Conservation (phyloP, 1,140 invertebrate species). For the Anastrepha obliqua region DNA sequence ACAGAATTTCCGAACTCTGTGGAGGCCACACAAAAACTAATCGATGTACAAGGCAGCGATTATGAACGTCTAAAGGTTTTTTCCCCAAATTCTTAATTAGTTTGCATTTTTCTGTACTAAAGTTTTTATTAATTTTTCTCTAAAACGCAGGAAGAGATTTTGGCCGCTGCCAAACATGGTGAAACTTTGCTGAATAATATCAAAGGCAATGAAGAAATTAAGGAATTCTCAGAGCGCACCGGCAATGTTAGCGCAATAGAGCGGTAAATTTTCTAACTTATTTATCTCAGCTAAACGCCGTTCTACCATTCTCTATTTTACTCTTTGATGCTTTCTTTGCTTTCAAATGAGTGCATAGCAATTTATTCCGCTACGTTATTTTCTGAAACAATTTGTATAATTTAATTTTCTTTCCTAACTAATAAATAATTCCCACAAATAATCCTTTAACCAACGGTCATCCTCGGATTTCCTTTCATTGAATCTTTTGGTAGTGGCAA, state of each 20-base stretch:
- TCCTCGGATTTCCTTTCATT: slow-evolving; percentile 15
- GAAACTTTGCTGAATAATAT: slow-evolving; percentile 86
- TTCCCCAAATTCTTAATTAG: neutral
- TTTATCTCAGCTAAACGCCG: neutral
- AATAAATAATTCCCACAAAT: neutral
- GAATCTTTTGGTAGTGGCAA: neutral
- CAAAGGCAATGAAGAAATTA: slow-evolving; percentile 77
- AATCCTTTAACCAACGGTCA: neutral
- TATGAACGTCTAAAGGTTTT: slow-evolving; percentile 80
- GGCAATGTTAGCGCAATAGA: slow-evolving; percentile 95
- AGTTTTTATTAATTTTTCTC: neutral
- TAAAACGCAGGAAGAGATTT: slow-evolving; percentile 81
- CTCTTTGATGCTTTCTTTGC: slow-evolving; percentile 10
- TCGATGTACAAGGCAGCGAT: slow-evolving; percentile 80
- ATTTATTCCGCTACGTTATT: neutral
- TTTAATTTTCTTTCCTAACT: slow-evolving; percentile 33
- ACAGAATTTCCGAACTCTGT: slow-evolving; percentile 91
- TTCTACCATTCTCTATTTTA: slow-evolving; percentile 35
- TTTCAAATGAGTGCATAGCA: neutral
- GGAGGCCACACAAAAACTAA: slow-evolving; percentile 81
- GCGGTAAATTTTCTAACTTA: slow-evolving; percentile 77
- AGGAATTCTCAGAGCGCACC: slow-evolving; percentile 79
- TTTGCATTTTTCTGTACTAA: slow-evolving; percentile 1
- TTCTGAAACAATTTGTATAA: neutral
- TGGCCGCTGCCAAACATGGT: slow-evolving; percentile 87